Evolutionary conservation across 92 coral and sea anemone species (phyloP).

Genomic region (Paragorgia papillata): DNA sequence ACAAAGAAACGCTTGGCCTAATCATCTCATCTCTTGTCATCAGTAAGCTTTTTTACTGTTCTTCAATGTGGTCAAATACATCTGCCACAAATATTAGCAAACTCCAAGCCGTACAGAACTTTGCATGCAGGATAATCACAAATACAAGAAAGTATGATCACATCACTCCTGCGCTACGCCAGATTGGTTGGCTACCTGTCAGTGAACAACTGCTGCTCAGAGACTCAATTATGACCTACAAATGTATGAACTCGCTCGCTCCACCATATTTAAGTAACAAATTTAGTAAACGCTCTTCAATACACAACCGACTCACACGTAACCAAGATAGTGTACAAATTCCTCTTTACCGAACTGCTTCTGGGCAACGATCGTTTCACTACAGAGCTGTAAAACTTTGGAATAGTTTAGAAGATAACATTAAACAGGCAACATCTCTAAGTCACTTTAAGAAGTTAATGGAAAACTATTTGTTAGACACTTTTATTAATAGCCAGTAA

Average conservation of each 20-base stretch:
- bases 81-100: slow-evolving; percentile 14
- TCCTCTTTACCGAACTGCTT: slow-evolving; percentile 11
- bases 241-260: slow-evolving; percentile 31
- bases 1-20: background rate
- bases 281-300: slow-evolving; percentile 15
- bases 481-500: slow-evolving; percentile 5
- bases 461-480: slow-evolving; percentile 9
- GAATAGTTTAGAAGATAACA: slow-evolving; percentile 23
- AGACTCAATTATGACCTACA: slow-evolving; percentile 43
- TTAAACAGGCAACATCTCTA: slow-evolving; percentile 32
- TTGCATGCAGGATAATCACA: slow-evolving; percentile 37
- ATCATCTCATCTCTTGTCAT: slow-evolving; percentile 32
- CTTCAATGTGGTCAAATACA: slow-evolving; percentile 37
- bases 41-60: slow-evolving; percentile 39
- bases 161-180: slow-evolving; percentile 14
- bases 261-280: slow-evolving; percentile 29
- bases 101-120: slow-evolving; percentile 41
- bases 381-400: slow-evolving; percentile 32
- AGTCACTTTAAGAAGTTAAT: slow-evolving; percentile 15
- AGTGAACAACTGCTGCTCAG: slow-evolving; percentile 30
- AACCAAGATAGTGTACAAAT: slow-evolving; percentile 25
- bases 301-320: slow-evolving; percentile 38
- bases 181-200: slow-evolving; percentile 47
- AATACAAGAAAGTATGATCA: slow-evolving; percentile 44
- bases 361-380: slow-evolving; percentile 31